phyloP scores from a whole-genome alignment of 2,888 invertebrate species.

The Lasioglossum figueresi region DNA sequence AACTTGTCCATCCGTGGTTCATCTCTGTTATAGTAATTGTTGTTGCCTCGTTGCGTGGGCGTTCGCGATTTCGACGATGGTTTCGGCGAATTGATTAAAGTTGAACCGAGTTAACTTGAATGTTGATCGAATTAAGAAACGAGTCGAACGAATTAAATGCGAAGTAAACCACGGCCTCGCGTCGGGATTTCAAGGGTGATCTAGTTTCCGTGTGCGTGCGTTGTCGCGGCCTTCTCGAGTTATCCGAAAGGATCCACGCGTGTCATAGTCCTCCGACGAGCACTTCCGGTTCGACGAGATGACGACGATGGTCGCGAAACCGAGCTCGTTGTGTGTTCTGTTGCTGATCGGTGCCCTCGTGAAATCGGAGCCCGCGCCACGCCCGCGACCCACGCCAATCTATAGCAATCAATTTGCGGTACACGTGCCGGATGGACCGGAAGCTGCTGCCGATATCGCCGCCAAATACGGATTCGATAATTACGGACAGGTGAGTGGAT shows the following conservation, averaged over 20 bases:
- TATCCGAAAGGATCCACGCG: conserved; percentile 3
- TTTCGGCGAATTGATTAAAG: background rate
- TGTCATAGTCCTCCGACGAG: background rate
- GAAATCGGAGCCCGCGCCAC: conserved; percentile 70
- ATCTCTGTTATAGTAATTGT: background rate
- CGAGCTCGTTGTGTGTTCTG: conserved; percentile 73
- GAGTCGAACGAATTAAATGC: background rate
- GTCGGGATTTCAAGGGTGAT: background rate
- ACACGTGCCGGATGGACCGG: conserved; percentile 90
- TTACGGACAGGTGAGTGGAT: conserved; percentile 92
- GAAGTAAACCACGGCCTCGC: conserved; percentile 27
- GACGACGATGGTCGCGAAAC: conserved; percentile 76
- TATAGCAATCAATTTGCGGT: conserved; percentile 95
- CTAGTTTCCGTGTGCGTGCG: background rate
- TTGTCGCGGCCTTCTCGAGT: background rate
- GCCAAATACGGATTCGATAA: conserved; percentile 93
- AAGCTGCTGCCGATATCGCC: conserved; percentile 91
- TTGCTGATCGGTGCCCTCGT: conserved; percentile 71
- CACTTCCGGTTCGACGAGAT: conserved; percentile 68
- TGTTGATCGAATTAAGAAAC: background rate
- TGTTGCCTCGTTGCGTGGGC: background rate
- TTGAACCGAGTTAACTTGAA: background rate
- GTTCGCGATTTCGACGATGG: background rate
- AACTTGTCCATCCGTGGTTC: background rate
- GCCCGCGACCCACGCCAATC: conserved; percentile 82